Evolutionary conservation across 2,113 vertebrate species (phyloP), one percentile per base, ranked within the genome.

Genomic region (Marmota monax): DNA sequence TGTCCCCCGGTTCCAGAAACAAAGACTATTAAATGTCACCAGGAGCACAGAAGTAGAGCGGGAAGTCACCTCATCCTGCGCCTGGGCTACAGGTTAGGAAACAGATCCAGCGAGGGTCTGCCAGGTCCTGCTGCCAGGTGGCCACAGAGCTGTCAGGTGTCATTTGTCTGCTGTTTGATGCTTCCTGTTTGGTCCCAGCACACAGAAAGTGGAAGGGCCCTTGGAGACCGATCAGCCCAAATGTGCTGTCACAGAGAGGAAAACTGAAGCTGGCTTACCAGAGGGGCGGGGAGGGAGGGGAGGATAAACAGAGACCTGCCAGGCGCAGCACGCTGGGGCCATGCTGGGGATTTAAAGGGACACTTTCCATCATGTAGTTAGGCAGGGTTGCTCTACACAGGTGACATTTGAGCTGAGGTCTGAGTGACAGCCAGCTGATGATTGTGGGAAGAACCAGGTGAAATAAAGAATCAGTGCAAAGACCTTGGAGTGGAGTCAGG

Each of bases 111-210:
- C 18, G 25, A 78, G 79, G 67, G 34, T 32, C 17, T 3, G 6
- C 22, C 0, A 1, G 32, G 61, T 7, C 51, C 23, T 10, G 1
- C 2, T 0, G 32, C 2, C 18, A 37, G 82, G 48, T 2, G 12
- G 53, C 88, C 69, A 9, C 1, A 0, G n/a, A 6, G 6, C 56
- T 14, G 6, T 11, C 58, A 1, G 0, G 27, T 42, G 0, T 39
- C 65, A 9, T 42, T 0, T 5, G 74, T 6, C 73, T 61, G 73
- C 84, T 76, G 16, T 10, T 45, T 34, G 6, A 67, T 23, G 63
- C 88, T 23, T 63, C 48, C 1, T 32, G 5, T 58, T n/a, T 77
- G 67, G 80, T 42, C 27, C 79, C 69, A 53, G 48, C 4, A 9
- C 42, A 1, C 0, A 32, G 67, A 11, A 76, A 87, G 74, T 32